Base-by-base conservation (phyloP, 2,888 invertebrate genomes). In the Drosophila kuntzei region DNA sequence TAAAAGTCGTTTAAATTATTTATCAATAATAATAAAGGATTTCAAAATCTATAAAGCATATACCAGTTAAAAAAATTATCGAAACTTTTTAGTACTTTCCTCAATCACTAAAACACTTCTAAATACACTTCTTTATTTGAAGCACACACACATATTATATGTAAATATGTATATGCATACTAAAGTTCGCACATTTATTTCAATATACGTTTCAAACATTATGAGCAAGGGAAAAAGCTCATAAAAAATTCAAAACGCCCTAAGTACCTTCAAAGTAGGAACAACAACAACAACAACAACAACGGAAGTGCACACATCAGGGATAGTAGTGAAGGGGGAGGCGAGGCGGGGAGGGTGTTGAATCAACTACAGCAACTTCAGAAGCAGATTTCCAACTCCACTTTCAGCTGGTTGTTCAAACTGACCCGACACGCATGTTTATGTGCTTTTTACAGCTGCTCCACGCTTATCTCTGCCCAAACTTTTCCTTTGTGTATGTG, bases 231-330 rank as follows among this genome's bases (percentile, higher is more conserved):
- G 65, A 60, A 67, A 58, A 70, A 44, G 76, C 69, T 82, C 86
- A 89, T 88, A 83, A 87, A 89, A 89, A 78, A 89, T 89, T 89
- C 84, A 88, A 76, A 86, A 80, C 79, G 80, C 65, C 71, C 75
- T 80, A 87, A 87, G 87, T 85, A 85, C 82, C 80, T 66, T 73
- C 62, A 81, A 87, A 87, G 85, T 81, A 76, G 71, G n/a, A n/a
- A n/a, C 69, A 70, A 69, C 59, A 79, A 75, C 37, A 65, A 54
- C 37, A 55, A 46, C 22, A 68, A 44, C 39, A 58, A 34, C 66
- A 63, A 50, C 36, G 37, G 79, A 79, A 79, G 74, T 86, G 84
- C 77, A 72, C 70, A 72, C 63, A 65, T 69, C 59, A 60, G 77
- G 60, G 58, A 39, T 58, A 60, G 46, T 44, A 37, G 55, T 22